Percentiles rank a stretch among this genome's conserved stretches.
phyloP scores from a whole-genome alignment of 2,888 invertebrate genomes.

The Dryobotodes eremita region DNA sequence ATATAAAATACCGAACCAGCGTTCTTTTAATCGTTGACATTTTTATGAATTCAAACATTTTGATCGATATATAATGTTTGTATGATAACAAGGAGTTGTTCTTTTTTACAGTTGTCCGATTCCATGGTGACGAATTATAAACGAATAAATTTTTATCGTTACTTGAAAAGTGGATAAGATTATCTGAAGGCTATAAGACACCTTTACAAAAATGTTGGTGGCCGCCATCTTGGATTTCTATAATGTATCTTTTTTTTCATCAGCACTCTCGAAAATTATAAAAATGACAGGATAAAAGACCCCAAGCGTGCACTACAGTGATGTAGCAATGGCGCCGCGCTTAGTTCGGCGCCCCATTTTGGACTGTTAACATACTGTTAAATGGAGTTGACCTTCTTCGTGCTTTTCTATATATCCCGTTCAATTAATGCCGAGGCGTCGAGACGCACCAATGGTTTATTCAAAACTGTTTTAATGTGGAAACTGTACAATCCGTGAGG shows the following conservation, averaged over 20 bases:
- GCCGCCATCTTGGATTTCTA: not conserved
- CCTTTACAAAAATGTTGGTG: not conserved
- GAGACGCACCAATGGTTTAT: slow-evolving; percentile 62
- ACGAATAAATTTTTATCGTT: not conserved
- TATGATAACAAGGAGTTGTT: not conserved
- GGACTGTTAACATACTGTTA: not conserved
- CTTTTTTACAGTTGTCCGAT: not conserved
- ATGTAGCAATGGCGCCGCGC: not conserved
- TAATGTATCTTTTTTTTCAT: not conserved
- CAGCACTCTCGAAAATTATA: not conserved
- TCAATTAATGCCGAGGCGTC: slow-evolving; percentile 18
- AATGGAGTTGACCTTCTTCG: slow-evolving; percentile 33
- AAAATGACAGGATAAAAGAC: not conserved
- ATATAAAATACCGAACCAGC: not conserved
- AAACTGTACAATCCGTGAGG: slow-evolving; percentile 35
- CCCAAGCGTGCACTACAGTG: not conserved
- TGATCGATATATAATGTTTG: not conserved
- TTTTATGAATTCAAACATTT: not conserved
- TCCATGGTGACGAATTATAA: not conserved
- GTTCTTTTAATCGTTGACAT: not conserved
- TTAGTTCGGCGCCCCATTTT: too few relatives aligned
- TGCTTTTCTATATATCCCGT: not conserved
- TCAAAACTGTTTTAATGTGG: slow-evolving; percentile 54
- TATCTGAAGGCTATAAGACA: not conserved
- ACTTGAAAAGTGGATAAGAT: not conserved